Evolutionary conservation across 1,140 invertebrate genomes (phyloP), one percentile per base, ranked within the genome.

Genomic region (Drosophila athabasca): DNA sequence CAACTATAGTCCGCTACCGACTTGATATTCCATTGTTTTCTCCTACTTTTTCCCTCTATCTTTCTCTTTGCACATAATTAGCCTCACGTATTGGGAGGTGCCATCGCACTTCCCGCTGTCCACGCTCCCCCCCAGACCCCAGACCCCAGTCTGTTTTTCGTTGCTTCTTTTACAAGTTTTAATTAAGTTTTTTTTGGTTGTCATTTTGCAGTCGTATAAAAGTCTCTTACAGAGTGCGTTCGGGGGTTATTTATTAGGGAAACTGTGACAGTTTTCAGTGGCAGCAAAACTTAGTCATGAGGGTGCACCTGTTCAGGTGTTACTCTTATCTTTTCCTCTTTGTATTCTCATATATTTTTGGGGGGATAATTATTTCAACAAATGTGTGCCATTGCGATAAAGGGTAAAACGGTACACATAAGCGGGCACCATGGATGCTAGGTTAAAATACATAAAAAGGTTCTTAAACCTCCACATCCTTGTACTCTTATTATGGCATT

Each of bases 21-120:
- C 46, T 48, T 68, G 62, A 60, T 76, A 54, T 31, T 48, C 69
- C 70, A 68, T 76, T 68, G 76, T 76, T 66, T 68, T 82, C 72
- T 66, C 62, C 62, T 68, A 77, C 72, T 66, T 59, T 66, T 52
- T 62, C 26, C 57, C 26, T 15, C 43, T 22, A 44, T 64, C 22
- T 44, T 43, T 35, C 48, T 22, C 61, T 66, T 52, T 48, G 51
- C 70, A 82, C 70, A 78, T 85, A 85, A 85, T 85, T 88, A 85
- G 79, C 84, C 58, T 45, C 68, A 77, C 73, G 81, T 82, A 69
- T 54, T 64, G 22, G 43, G 61, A 43, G 62, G 72, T 61, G 51
- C 70, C 72, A 59, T 59, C 66, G 8, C 31, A 29, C 69, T 59
- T 55, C 17, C 22, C 24, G 24, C 24, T 17, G 8, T 15, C 45